phyloP scores from a whole-genome alignment of 2,888 invertebrate genomes.

The Leucophenga montana region DNA sequence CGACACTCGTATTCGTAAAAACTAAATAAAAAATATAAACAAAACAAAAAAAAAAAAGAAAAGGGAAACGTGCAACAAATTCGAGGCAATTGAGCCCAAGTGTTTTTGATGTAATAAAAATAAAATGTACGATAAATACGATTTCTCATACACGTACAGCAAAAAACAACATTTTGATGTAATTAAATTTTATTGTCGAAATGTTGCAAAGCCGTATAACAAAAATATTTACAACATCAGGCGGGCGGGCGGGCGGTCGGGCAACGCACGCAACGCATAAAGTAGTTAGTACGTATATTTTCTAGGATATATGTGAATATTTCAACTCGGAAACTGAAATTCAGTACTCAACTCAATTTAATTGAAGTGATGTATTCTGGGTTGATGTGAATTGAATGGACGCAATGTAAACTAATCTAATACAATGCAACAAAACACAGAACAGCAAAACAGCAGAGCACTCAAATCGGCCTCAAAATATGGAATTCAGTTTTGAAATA shows the following conservation, averaged over 20 bases:
- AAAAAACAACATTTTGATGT: neutral
- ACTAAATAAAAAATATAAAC: no score
- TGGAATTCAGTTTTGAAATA: slow-evolving; percentile 1
- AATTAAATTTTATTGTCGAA: slow-evolving; percentile 21
- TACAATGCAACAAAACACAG: neutral
- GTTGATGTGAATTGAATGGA: neutral
- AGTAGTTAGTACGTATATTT: neutral
- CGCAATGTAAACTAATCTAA: no score
- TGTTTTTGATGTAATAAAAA: no score
- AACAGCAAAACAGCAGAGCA: neutral
- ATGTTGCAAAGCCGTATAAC: neutral
- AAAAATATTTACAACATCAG: neutral
- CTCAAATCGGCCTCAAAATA: no score
- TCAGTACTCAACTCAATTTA: neutral
- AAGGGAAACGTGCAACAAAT: no score
- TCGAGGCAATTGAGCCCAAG: no score
- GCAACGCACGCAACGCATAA: no score
- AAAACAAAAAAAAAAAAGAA: no score
- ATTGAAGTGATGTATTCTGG: neutral
- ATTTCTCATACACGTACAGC: no score
- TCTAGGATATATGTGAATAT: neutral
- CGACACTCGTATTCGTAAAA: no score
- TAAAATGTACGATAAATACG: no score
- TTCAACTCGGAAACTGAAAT: neutral
- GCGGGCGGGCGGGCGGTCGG: no score